Base-by-base conservation (phyloP, 37 sponge, comb jelly and placozoan genomes). In the Chondrosia reniformis region DNA sequence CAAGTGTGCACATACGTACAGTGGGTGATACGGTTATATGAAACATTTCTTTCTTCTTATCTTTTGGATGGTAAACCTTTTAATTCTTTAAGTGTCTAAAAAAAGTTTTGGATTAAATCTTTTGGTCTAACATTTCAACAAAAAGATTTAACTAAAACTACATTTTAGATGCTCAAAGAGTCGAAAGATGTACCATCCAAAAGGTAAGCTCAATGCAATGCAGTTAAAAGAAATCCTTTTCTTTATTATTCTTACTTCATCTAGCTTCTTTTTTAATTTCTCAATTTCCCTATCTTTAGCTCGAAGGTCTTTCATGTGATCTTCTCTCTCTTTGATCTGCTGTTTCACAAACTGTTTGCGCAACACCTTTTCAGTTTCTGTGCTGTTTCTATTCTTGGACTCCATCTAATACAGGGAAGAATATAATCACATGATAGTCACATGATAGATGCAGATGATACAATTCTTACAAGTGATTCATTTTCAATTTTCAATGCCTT, bases 291-390 rank as follows among this genome's bases (percentile, higher is more conserved):
- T 80, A 49, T 91, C 87, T 61, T 83, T 91, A 62, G 54, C 78
- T 38, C 64, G 67, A 37, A 91, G 67, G 79, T 91, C 83, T 43
- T 80, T 84, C 34, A 78, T 87, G 82, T 91, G 85, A 24, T 91
- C 88, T n/a, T 57, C 45, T 52, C 84, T 74, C 17, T 91, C 92
- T 56, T 87, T 91, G 56, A 80, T 84, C 27, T 87, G 92, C 49
- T 91, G 92, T 25, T 69, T 69, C 43, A 69, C 72, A 69, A 69
- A 69, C 44, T 69, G 72, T 6, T 69, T 69, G 43, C 72, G 72
- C 24, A 69, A 44, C 43, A 69, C 42, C 72, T 69, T 69, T 24
- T 69, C 72, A 39, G 72, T 34, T 25, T 69, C 72, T 3, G 72
- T 69, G 4, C 41, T 69, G 43, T 69, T 34, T 12, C 72, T 19